phyloP scores from a whole-genome alignment of 2,797 vertebrate species.

The Ispidina lecontei region DNA sequence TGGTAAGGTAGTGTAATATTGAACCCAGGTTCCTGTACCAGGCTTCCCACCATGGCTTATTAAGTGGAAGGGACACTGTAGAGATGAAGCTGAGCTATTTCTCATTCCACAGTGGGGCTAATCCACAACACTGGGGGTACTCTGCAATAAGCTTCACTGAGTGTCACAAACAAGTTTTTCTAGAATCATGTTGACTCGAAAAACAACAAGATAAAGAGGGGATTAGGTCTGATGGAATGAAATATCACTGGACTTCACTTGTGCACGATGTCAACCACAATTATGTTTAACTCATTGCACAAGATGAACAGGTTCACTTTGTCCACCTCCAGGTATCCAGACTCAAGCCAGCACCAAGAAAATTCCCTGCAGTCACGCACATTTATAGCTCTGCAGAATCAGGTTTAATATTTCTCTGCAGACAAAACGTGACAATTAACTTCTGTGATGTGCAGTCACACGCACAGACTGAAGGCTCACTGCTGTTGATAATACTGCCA shows the following conservation, averaged over 20 bases:
- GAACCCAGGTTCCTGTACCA: not conserved
- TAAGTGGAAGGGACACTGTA: not conserved
- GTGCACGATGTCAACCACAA: not conserved
- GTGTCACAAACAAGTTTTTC: not conserved
- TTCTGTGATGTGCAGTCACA: conserved; percentile 46
- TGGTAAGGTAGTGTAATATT: not conserved
- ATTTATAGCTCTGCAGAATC: conserved; percentile 39
- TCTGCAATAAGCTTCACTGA: not conserved
- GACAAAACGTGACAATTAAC: conserved; percentile 58
- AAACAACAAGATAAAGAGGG: not conserved
- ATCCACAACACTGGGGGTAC: not conserved
- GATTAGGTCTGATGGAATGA: not conserved
- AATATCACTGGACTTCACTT: conserved; percentile 37
- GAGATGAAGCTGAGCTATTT: not conserved
- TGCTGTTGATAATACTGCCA: not conserved
- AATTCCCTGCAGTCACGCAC: conserved; percentile 9
- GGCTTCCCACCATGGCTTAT: not conserved
- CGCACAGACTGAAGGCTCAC: not conserved
- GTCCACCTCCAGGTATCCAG: not conserved
- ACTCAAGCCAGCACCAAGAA: not conserved
- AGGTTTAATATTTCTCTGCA: conserved; percentile 25
- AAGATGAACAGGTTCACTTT: not conserved
- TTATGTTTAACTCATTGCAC: not conserved
- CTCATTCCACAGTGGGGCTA: not conserved
- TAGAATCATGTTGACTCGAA: not conserved